Percentiles rank a stretch among this genome's conserved stretches.
phyloP scores from a whole-genome alignment of 2,888 invertebrate genomes.

The Xestia sexstrigata region DNA sequence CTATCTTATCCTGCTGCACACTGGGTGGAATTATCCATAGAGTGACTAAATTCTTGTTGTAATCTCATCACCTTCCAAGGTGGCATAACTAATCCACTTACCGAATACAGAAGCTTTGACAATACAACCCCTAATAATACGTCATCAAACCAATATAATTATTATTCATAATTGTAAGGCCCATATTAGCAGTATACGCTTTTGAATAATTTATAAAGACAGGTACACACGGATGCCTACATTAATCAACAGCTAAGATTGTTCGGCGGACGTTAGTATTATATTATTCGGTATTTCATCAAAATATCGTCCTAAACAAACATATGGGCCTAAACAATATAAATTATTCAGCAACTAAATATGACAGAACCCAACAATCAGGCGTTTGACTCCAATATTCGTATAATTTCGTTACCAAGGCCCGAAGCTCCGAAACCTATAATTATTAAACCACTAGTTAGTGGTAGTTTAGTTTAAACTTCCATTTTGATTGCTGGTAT shows the following conservation, averaged over 20 bases:
- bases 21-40: not conserved
- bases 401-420: slow-evolving; percentile 61
- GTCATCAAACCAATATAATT: slow-evolving; percentile 28
- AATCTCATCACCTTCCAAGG: not conserved
- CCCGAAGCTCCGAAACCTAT: slow-evolving; percentile 59
- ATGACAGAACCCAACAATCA: slow-evolving; percentile 76
- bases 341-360: slow-evolving; percentile 80
- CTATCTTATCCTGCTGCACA: not conserved
- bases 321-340: slow-evolving; percentile 79
- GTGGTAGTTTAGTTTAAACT: slow-evolving; percentile 51
- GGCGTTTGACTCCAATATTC: slow-evolving; percentile 66
- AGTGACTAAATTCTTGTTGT: not conserved
- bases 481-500: slow-evolving; percentile 54
- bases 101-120: slow-evolving; percentile 1
- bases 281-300: slow-evolving; percentile 74
- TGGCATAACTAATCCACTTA: slow-evolving; percentile 10
- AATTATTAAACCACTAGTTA: slow-evolving; percentile 65
- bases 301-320: slow-evolving; percentile 86
- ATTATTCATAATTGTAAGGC: slow-evolving; percentile 50
- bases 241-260: slow-evolving; percentile 80
- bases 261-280: slow-evolving; percentile 66
- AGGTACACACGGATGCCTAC: slow-evolving; percentile 68
- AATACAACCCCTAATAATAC: slow-evolving; percentile 31
- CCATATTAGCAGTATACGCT: slow-evolving; percentile 32
- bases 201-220: slow-evolving; percentile 70